Evolutionary conservation across 2,888 invertebrate genomes (phyloP).

Genomic region (Galerucella nymphaeae): DNA sequence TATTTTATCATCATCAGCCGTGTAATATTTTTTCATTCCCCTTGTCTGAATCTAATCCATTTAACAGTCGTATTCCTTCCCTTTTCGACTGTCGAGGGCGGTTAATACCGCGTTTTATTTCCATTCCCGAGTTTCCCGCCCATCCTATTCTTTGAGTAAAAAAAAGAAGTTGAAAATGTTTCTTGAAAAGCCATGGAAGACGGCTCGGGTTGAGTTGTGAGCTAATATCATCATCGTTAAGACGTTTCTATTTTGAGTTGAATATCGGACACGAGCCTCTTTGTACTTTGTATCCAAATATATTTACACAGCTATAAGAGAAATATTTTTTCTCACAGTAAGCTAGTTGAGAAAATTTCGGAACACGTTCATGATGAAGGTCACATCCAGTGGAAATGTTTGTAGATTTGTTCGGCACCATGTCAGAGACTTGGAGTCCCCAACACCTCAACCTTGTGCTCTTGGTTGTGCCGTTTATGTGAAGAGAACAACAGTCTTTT

Average conservation of each 20-base stretch:
- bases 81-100: conserved; percentile 55
- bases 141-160: conserved; percentile 17
- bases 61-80: conserved; percentile 55
- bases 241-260: conserved; percentile 6
- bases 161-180: conserved; percentile 30
- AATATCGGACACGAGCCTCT: not conserved
- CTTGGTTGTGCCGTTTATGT: too few relatives aligned
- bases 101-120: conserved; percentile 61
- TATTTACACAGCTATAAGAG: too few relatives aligned
- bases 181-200: conserved; percentile 9
- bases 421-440: too few relatives aligned
- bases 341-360: too few relatives aligned
- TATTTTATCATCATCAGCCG: conserved; percentile 52
- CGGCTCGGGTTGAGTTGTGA: conserved; percentile 13
- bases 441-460: too few relatives aligned
- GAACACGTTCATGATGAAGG: too few relatives aligned
- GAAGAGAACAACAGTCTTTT: too few relatives aligned
- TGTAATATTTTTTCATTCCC: conserved; percentile 63
- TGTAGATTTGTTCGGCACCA: too few relatives aligned
- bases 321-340: too few relatives aligned
- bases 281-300: not conserved
- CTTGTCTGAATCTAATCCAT: conserved; percentile 62
- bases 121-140: conserved; percentile 49
- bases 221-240: conserved; percentile 11
- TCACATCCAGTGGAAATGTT: too few relatives aligned